Base-by-base conservation (phyloP, 2,797 vertebrate genomes). In the Limnodromus scolopaceus region DNA sequence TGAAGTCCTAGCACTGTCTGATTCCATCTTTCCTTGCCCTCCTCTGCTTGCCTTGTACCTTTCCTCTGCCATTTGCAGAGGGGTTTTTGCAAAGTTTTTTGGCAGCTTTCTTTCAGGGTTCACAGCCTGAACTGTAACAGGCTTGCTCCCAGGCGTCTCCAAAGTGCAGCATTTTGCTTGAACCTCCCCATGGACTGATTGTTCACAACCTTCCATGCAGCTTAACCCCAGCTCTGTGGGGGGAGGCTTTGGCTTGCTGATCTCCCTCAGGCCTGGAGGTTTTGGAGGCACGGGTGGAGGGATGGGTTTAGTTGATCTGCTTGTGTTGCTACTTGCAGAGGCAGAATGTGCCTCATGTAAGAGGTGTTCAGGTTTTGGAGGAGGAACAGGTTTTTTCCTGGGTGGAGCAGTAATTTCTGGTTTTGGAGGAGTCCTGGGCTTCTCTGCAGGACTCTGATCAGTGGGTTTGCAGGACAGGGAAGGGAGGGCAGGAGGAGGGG, bases 371-470 rank as follows among this genome's bases (percentile, higher is more conserved):
- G 96, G 96, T 89, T 98, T 98, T 60, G 97, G 97, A 93, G 98
- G 98, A 39, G 97, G 96, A 61, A 83, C 54, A n/a, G 98, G 97
- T 87, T 96, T 98, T 96, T 96, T 97, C 91, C 95, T 95, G 41
- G 97, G 91, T 79, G 75, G 86, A 49, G 96, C 97, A 78, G 98
- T 84, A 88, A 97, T 96, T 70, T 99, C 98, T 48, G 97, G 97
- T 97, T 99, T 99, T 34, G 97, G 97, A 71, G 97, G 98, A 84
- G 98, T 97, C 54, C 94, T 96, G 89, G 98, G 98, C 89, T 98
- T 99, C 65, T 96, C 97, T 88, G 97, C 81, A 91, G 68, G 57
- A 74, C 89, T 95, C 39, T 95, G 98, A 94, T 96, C 97, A 71
- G 30, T 97, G 89, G 96, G 93, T 93, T 98, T 98, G 96, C 90